Evolutionary conservation across 2,113 vertebrate genomes (phyloP), one percentile per base, ranked within the genome.

Genomic region (Hassar affinis): DNA sequence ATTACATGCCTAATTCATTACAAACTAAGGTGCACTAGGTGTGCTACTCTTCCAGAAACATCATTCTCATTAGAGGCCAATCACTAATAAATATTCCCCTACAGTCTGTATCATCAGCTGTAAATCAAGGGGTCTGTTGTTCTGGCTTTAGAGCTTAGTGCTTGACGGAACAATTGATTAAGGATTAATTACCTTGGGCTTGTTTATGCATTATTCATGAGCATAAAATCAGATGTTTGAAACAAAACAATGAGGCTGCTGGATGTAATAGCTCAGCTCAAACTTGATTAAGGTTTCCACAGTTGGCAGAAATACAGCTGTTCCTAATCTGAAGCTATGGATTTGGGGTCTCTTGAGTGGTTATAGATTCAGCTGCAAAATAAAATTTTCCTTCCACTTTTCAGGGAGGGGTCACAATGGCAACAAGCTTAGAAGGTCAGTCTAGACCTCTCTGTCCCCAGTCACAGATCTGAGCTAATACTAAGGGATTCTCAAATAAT

Each of bases 141-240:
- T 83, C 77, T 85, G 81, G 62, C 81, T 82, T 83, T 75, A 80
- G 68, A 87, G 76, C 57, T 82, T 71, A 85, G 62, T 81, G 62
- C 51, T 82, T 59, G 74, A 85, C 2, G 80, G 74, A 82, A 82
- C 64, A 82, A 85, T 82, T 82, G 64, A 78, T 85, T 79, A 71
- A 87, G 78, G 84, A 87, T 87, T 84, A 85, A 87, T 87, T 72
- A 87, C 84, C 80, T 54, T 35, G n/a, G 18, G 81, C 86, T 80
- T 83, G 71, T 76, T 77, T 22, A 81, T 87, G 68, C 52, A 87
- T 87, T 83, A 85, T 78, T 54, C 81, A 85, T 83, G 33, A 62
- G 45, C 38, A 59, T 59, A 83, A 83, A 87, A 83, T 87, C 71
- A 84, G 78, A 64, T 87, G 62, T 80, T 87, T 47, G 56, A 77